Evolutionary conservation across 64 coral and sea anemone genomes (phyloP), one percentile per base, ranked within the genome.

Genomic region (Platygyra sinensis): DNA sequence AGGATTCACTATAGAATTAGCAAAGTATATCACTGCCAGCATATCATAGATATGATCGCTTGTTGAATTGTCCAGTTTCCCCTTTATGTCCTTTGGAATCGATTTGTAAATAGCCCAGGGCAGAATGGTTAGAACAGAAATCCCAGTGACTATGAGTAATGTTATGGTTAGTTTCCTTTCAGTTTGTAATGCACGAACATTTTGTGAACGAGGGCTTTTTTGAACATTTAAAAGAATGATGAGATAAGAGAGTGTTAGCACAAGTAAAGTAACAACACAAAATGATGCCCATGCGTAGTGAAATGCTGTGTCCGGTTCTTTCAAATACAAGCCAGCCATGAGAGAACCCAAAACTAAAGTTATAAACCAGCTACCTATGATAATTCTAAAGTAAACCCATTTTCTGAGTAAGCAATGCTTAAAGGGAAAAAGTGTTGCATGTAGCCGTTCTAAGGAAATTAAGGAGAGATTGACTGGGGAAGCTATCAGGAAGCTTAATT

Each of bases 371-470:
- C 60, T 46, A 20, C 20, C 24, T 22, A 49, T 67, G 13, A 69
- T 83, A 10, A 33, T 38, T 50, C 12, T 69, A 42, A 46, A 50
- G 10, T 83, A 83, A 22, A 67, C 0, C 39, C 17, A 8, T 28
- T 4, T 42, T 67, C 42, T 2, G 39, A 83, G 10, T 5, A 39
- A 67, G 22, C 60, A 83, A n/a, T 83, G 80, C 18, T 30, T 82
- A 19, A 82, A 82, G 28, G 80, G 60, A 42, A 20, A 67, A 65
- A 64, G 30, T 24, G 80, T 82, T 22, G 80, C 59, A 39, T 82
- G 80, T 36, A 83, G 32, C 30, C 80, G 61, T 19, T 83, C 80
- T 46, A 83, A 49, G 7, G 80, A 83, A 8, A 69, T 83, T 16
- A 83, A 67, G 4, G 19, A 67, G n/a, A 83, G 60, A 67, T 49